phyloP scores from a whole-genome alignment of 2,888 invertebrate genomes.

The Brenthis daphne region DNA sequence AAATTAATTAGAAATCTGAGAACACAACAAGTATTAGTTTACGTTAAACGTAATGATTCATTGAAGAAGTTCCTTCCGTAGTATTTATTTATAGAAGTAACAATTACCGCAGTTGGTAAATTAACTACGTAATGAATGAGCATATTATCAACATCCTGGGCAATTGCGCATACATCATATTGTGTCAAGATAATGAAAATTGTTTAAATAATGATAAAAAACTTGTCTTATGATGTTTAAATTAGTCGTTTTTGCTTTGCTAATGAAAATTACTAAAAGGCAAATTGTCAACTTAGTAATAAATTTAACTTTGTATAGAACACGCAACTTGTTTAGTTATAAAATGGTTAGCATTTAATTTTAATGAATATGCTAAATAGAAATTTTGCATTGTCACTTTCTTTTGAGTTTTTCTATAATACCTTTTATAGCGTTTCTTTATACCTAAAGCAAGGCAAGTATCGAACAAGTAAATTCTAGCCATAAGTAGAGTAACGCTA shows the following conservation, averaged over 20 bases:
- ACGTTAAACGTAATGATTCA: constrained; percentile 36
- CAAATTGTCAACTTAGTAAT: not conserved
- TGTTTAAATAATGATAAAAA: constrained; percentile 28
- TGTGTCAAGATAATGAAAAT: constrained; percentile 43
- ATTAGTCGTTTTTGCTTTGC: not conserved
- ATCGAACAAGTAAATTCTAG: too few relatives aligned
- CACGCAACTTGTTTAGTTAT: too few relatives aligned
- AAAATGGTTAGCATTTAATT: too few relatives aligned
- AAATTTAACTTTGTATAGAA: too few relatives aligned
- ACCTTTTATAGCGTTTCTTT: too few relatives aligned
- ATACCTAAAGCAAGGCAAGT: too few relatives aligned
- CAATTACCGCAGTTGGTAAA: constrained; percentile 52
- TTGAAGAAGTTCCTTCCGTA: constrained; percentile 37
- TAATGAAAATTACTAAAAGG: not conserved
- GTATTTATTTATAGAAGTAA: constrained; percentile 55
- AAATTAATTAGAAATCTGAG: not conserved
- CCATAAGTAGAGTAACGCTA: too few relatives aligned
- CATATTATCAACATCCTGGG: constrained; percentile 71
- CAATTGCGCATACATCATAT: constrained; percentile 60
- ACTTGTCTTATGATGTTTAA: not conserved
- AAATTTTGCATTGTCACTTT: too few relatives aligned
- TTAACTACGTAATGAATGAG: constrained; percentile 61
- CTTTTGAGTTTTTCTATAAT: too few relatives aligned
- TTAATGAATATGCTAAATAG: too few relatives aligned
- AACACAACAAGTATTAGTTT: not conserved